These are phyloP conservation scores for Callochromis pleurospilus DNA, from an alignment of 2,113 vertebrate species.

Conservation along the genomic window DNA sequence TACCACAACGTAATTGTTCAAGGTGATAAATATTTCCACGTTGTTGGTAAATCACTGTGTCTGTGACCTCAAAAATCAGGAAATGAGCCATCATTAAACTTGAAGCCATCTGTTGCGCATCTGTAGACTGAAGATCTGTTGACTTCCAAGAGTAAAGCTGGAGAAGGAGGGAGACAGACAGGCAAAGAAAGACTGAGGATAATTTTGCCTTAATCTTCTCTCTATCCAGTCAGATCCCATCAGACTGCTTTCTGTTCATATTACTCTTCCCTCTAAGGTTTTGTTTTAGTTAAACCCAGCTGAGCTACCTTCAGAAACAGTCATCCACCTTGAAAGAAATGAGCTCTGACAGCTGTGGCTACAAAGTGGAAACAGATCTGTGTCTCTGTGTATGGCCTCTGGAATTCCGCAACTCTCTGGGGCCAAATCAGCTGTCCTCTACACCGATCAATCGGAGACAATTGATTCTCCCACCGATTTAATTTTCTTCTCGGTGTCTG, in stretches of 20 bases:
- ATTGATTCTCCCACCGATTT: constrained; percentile 62
- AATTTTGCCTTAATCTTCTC: constrained; percentile 47
- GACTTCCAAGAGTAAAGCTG: constrained; percentile 10
- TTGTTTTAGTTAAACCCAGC: constrained; percentile 53
- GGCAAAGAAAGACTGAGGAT: neutral
- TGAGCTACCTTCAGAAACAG: constrained; percentile 40
- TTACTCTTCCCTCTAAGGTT: constrained; percentile 43
- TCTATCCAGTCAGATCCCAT: constrained; percentile 51
- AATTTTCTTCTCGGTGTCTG: constrained; percentile 55
- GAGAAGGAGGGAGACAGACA: neutral
- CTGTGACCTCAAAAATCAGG: constrained; percentile 58
- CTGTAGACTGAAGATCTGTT: constrained; percentile 39
- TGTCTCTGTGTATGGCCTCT: constrained; percentile 41
- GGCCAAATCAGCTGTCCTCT: constrained; percentile 65
- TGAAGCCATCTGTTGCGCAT: constrained; percentile 64
- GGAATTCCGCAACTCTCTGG: constrained; percentile 55
- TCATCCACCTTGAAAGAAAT: constrained; percentile 52
- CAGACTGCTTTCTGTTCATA: constrained; percentile 33
- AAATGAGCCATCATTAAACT: constrained; percentile 49
- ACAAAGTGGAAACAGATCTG: constrained; percentile 63
- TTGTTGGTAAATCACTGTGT: constrained; percentile 15
- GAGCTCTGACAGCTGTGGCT: constrained; percentile 60
- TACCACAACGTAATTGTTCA: neutral
- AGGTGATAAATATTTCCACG: constrained; percentile 28
- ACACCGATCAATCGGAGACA: constrained; percentile 52